Evolutionary conservation across 2,797 vertebrate species (phyloP).

Genomic region (Sciurus carolinensis): DNA sequence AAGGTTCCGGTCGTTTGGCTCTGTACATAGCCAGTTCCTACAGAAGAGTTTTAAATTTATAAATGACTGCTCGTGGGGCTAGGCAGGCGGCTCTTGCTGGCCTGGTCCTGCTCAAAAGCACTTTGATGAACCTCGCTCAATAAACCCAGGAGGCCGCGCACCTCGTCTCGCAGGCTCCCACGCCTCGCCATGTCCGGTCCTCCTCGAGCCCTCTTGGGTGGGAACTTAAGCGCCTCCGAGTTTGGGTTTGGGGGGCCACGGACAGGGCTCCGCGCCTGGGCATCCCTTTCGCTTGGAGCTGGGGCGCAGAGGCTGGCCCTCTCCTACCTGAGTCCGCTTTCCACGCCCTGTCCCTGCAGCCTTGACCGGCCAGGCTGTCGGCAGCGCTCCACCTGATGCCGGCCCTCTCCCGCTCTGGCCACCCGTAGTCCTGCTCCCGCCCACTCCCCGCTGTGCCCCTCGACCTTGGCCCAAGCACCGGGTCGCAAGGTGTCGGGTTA

Average conservation of each 20-base stretch:
- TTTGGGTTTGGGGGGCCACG: not conserved
- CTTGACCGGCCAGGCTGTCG: not conserved
- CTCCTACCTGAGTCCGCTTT: no score
- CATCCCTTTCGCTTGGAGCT: not conserved
- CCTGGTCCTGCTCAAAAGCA: slow-evolving; percentile 7
- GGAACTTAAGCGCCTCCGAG: not conserved
- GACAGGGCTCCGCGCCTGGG: not conserved
- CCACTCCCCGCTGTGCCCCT: no score
- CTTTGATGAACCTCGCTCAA: slow-evolving; percentile 70
- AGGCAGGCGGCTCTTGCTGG: not conserved
- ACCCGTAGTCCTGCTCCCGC: not conserved
- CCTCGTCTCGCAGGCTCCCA: not conserved
- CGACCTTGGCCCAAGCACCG: not conserved
- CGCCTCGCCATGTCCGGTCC: not conserved
- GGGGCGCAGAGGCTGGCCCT: not conserved
- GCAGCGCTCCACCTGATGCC: not conserved
- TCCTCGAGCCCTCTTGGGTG: not conserved
- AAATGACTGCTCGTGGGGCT: slow-evolving; percentile 21
- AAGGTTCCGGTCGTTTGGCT: not conserved
- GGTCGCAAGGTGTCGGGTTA: not conserved
- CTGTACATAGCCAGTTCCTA: not conserved
- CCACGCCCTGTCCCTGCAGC: not conserved
- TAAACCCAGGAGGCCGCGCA: slow-evolving; percentile 76
- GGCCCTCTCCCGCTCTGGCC: no score
- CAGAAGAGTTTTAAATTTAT: slow-evolving; percentile 66